A percentile compares a stretch with the other conserved stretches of the same genome.
Conservation (phyloP, 2,888 invertebrate genomes). For the Pristionchus maxplancki region DNA sequence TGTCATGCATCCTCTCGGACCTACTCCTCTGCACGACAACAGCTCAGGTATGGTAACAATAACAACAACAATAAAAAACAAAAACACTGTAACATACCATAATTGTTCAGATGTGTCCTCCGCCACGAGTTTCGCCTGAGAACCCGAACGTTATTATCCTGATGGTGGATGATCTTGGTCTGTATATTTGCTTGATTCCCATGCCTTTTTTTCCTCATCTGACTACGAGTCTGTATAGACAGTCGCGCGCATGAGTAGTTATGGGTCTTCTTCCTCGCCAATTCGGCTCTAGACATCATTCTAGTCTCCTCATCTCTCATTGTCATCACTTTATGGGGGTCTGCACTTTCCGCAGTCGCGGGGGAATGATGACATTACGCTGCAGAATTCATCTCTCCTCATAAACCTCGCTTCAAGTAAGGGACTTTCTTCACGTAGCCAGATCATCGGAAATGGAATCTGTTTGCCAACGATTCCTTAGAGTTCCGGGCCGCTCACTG, state of each 20-base stretch:
- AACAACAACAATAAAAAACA: too few species aligned
- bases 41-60: background rate
- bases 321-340: background rate
- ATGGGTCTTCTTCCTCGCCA: background rate
- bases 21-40: background rate
- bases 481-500: background rate
- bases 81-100: background rate
- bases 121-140: slow-evolving; percentile 59
- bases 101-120: background rate
- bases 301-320: background rate
- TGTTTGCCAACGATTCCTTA: background rate
- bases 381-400: background rate
- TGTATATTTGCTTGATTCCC: background rate
- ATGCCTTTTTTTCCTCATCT: background rate
- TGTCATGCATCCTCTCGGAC: background rate
- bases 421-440: background rate
- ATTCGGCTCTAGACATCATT: background rate
- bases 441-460: background rate
- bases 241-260: background rate
- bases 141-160: slow-evolving; percentile 80
- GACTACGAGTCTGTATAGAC: background rate
- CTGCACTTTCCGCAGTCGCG: background rate
- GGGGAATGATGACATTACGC: background rate
- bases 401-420: too few species aligned
- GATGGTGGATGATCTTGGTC: slow-evolving; percentile 81